phyloP scores from a whole-genome alignment of 2,797 vertebrate genomes.

The Acipenser transmontanus region DNA sequence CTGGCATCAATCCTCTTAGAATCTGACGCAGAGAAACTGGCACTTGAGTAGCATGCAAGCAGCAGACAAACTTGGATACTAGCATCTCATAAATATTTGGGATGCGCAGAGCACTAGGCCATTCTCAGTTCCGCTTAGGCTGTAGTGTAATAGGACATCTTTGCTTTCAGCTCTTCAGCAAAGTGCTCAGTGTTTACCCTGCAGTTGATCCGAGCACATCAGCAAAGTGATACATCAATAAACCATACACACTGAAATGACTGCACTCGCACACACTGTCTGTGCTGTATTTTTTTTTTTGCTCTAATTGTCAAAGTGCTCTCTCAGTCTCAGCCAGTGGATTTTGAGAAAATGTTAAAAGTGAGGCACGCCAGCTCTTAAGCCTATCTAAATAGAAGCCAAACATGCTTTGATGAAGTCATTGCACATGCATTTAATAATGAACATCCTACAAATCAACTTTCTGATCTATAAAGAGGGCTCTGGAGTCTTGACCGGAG shows the following conservation, averaged over 20 bases:
- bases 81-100: constrained; percentile 9
- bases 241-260: constrained; percentile 32
- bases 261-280: neutral
- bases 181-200: constrained; percentile 43
- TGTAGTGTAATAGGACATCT: constrained; percentile 13
- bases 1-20: too few species aligned
- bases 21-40: too few species aligned
- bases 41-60: neutral
- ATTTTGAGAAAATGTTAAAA: too few species aligned
- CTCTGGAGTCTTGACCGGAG: too few species aligned
- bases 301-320: constrained; percentile 3
- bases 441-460: too few species aligned
- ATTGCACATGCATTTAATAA: too few species aligned
- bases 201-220: constrained; percentile 47
- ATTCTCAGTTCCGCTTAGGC: neutral
- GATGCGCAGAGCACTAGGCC: neutral
- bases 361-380: too few species aligned
- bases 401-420: too few species aligned
- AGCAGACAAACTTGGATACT: neutral
- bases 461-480: too few species aligned
- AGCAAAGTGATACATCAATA: constrained; percentile 39
- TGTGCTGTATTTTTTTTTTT: neutral
- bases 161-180: constrained; percentile 36
- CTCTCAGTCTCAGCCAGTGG: neutral
- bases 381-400: too few species aligned